Evolutionary conservation across 2,113 vertebrate species (phyloP), one percentile per base, ranked within the genome.

Genomic region (Phocoena phocoena): DNA sequence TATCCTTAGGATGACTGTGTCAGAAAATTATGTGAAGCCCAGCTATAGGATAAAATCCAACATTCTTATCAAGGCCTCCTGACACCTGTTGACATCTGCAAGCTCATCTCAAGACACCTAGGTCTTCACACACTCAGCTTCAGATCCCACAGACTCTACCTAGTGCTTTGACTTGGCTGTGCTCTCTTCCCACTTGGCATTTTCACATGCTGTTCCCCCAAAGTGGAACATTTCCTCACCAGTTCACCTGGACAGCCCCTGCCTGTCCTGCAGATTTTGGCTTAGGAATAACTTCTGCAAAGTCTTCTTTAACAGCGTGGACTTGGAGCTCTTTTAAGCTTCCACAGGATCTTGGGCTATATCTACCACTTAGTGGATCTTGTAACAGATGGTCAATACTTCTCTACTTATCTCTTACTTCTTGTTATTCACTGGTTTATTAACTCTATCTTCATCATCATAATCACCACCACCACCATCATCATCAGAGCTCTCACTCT

Each of bases 281-380:
- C n/a, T 80, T 14, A 70, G 36, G 36, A 58, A 44, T 50, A 36
- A 47, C 38, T 73, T 7, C 14, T 23, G 38, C 21, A 11, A 67
- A 87, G 74, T 26, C n/a, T 1, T 15, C 17, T 63, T 62, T 12
- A 28, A 80, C 5, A n/a, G 15, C 1, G 8, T 41, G 36, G 25
- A 76, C 4, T 28, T 23, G 38, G 6, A 79, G 26, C 1, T 63
- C 55, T 55, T 44, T 41, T 44, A 20, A 20, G 74, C 31, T 36
- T 50, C 53, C 38, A 12, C 3, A 5, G 67, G 33, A 65, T 8
- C 41, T 20, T 31, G 79, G 15, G 5, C 18, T 58, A 15, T 4
- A 38, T 47, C 33, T 9, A 31, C 15, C 41, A 2, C 25, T 14
- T 15, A 9, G 2, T 1, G 7, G 28, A 6, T 41, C n/a, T 26